Evolutionary conservation across 1,140 invertebrate genomes (phyloP).

Genomic region (Frieseomelitta varia): DNA sequence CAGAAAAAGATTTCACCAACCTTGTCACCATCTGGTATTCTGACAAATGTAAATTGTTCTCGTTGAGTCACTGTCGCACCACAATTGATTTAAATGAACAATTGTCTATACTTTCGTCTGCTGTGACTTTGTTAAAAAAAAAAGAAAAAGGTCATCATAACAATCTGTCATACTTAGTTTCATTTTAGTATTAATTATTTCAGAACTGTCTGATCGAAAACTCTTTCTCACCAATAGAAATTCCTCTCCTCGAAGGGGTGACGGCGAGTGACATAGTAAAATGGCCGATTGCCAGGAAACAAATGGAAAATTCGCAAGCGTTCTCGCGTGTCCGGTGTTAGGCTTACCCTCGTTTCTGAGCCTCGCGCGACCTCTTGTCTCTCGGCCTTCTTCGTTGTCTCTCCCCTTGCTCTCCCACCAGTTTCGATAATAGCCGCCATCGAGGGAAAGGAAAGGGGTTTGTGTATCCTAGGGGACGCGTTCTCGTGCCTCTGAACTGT

Average conservation of each 20-base stretch:
- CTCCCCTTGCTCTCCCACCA: neutral
- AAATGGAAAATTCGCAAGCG: constrained; percentile 70
- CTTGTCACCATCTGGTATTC: too few relatives aligned
- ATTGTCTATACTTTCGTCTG: too few relatives aligned
- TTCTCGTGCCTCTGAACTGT: constrained; percentile 16
- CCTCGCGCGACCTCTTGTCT: constrained; percentile 6
- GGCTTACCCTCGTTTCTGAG: constrained; percentile 18
- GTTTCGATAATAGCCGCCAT: constrained; percentile 23
- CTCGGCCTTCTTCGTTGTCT: neutral
- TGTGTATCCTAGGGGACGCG: constrained; percentile 22
- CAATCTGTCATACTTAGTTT: too few relatives aligned
- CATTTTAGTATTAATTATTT: too few relatives aligned
- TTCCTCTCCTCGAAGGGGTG: neutral
- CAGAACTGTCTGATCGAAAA: too few relatives aligned
- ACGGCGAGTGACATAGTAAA: constrained; percentile 16
- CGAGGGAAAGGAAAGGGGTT: constrained; percentile 30
- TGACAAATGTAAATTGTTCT: too few relatives aligned
- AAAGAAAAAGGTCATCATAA: too few relatives aligned
- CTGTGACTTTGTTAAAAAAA: too few relatives aligned
- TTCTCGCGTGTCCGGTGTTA: constrained; percentile 47
- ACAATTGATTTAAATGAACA: too few relatives aligned
- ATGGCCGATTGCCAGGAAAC: constrained; percentile 70
- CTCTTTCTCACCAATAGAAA: neutral
- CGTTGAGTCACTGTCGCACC: too few relatives aligned
- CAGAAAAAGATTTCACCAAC: too few relatives aligned